Evolutionary conservation across 2,797 vertebrate species (phyloP).

Genomic region (Meriones psammophilus): DNA sequence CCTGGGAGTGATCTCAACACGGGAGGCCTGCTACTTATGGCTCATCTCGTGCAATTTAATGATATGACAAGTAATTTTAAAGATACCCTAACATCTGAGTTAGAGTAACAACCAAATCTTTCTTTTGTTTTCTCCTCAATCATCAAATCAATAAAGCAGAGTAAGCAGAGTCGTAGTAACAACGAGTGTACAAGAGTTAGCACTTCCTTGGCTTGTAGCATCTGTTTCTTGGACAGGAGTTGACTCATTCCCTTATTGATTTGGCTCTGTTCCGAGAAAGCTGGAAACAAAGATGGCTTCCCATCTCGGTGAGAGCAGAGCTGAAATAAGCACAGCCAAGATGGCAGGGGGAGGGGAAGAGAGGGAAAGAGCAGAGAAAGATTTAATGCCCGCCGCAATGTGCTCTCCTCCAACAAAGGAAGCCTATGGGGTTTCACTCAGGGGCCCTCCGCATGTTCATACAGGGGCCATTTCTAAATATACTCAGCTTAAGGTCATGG

Average conservation of each 20-base stretch:
- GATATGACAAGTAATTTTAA: not conserved
- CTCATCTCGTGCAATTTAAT: not conserved
- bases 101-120: not conserved
- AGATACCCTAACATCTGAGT: not conserved
- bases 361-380: not conserved
- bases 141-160: not conserved
- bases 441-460: too few relatives aligned
- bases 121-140: not conserved
- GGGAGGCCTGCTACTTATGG: not conserved
- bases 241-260: not conserved
- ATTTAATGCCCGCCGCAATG: not conserved
- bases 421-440: not conserved
- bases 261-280: not conserved
- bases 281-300: not conserved
- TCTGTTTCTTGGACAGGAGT: constrained; percentile 40
- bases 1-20: not conserved
- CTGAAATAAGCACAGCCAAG: not conserved
- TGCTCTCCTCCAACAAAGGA: not conserved
- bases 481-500: not conserved
- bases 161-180: not conserved
- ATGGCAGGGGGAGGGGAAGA: too few relatives aligned
- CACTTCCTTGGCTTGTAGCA: not conserved
- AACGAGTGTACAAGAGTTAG: not conserved
- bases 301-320: not conserved
- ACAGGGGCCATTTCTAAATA: not conserved